Base-by-base conservation (phyloP, 92 coral and sea anemone species). In the Diadumene lineata region DNA sequence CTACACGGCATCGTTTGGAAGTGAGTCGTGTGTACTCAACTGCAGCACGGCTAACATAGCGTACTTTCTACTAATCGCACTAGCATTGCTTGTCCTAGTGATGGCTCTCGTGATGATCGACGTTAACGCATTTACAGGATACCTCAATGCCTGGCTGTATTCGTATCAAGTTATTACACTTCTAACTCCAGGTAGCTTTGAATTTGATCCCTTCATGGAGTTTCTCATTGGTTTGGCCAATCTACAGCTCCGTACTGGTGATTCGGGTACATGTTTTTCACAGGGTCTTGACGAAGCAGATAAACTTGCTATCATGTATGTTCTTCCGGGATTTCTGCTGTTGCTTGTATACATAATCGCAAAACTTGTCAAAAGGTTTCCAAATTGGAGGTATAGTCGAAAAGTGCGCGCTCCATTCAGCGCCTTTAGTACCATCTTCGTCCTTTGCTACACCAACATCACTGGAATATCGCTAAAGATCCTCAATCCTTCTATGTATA, bases 401-500 rank as follows among this genome's bases (percentile, higher is more conserved):
- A 70, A 61, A 46, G 92, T 88, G 30, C 83, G 63, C 66, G 78
- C 90, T 19, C 92, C 97, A 11, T 87, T 87, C 62, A 90, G 97
- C 28, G 97, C 98, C 29, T 76, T 89, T 50, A 90, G 98, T 61
- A 93, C 97, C 26, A 82, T 93, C 11, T 91, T 93, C 69, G 98
- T 93, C 44, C 83, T 93, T 13, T 90, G 93, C 77, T 93, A 93
- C 82, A 90, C 98, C 66, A 84, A 89, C 72, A 90, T 93, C 51
- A 91, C 98, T 7, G 73, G 93, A 25, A 87, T 93, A 69, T 93
- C 98, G 50, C 79, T 93, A 61, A 78, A 84, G 65, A 87, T 93
- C 10, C 84, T 93, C 25, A 75, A 87, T 63, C 97, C 93, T 16
- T 85, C 81, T 43, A n/a, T n/a, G n/a, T n/a, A n/a, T n/a, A 28